Evolutionary conservation across 2,888 invertebrate genomes (phyloP).

Genomic region (Tortricodes alternella): DNA sequence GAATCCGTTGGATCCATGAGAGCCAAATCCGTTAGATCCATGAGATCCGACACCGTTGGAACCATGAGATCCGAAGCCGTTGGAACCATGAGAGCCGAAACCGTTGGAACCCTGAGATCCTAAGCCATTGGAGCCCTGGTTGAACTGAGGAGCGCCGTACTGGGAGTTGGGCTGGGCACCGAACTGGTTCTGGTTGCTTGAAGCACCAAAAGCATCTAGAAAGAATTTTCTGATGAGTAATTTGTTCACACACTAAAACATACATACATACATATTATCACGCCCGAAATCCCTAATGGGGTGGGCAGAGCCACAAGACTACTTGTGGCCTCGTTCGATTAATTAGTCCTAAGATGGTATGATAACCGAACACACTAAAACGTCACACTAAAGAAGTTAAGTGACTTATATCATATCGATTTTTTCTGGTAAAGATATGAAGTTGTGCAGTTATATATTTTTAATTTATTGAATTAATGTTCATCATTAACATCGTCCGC

Average conservation of each 20-base stretch:
- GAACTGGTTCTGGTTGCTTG: constrained; percentile 22
- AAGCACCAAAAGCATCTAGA: constrained; percentile 26
- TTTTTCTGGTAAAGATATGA: too few relatives aligned
- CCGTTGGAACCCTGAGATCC: background rate
- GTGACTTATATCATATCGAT: too few relatives aligned
- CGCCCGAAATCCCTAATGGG: too few relatives aligned
- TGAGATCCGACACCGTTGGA: background rate
- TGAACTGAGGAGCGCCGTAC: too few relatives aligned
- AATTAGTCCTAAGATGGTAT: too few relatives aligned
- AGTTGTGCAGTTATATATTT: too few relatives aligned
- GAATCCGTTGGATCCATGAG: constrained; percentile 11
- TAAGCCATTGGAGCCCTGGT: constrained; percentile 10
- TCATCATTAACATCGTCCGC: too few relatives aligned
- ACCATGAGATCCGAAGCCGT: background rate
- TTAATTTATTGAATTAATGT: too few relatives aligned
- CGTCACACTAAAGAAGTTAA: too few relatives aligned
- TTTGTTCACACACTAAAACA: background rate
- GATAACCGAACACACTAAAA: too few relatives aligned
- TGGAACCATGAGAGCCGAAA: background rate
- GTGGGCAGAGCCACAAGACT: too few relatives aligned
- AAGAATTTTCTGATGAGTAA: background rate
- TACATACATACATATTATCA: background rate
- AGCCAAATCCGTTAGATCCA: background rate
- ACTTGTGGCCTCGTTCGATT: too few relatives aligned
- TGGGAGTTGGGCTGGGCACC: constrained; percentile 20